phyloP scores from a whole-genome alignment of 2,797 vertebrate species.

The Acomys russatus region DNA sequence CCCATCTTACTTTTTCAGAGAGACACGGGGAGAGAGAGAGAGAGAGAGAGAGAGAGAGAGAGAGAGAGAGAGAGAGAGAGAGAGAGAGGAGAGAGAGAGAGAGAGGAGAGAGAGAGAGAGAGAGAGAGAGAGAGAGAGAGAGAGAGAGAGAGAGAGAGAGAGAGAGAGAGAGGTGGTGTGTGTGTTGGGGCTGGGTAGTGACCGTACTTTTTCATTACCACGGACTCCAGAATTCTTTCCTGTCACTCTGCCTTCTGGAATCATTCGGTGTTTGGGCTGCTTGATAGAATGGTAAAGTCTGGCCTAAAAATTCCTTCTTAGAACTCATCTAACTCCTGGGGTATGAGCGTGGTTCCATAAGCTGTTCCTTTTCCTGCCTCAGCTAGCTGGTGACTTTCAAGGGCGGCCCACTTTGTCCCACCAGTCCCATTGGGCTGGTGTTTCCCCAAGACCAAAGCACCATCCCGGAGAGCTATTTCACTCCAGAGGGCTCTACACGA shows the following conservation, averaged over 20 bases:
- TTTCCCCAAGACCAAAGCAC: too few relatives aligned
- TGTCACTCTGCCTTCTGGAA: background rate
- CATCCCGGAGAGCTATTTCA: background rate
- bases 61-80: too few relatives aligned
- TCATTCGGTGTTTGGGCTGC: background rate
- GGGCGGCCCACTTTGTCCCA: background rate
- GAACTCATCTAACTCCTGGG: background rate
- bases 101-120: too few relatives aligned
- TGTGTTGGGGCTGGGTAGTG: background rate
- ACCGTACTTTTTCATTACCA: too few relatives aligned
- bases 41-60: too few relatives aligned
- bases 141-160: too few relatives aligned
- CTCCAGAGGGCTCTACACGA: background rate
- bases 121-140: too few relatives aligned
- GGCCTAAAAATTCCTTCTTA: background rate
- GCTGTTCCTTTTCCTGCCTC: background rate
- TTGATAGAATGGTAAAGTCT: background rate
- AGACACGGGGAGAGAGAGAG: too few relatives aligned
- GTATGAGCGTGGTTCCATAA: background rate
- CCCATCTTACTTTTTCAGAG: background rate
- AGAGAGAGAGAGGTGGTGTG: background rate
- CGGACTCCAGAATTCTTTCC: background rate
- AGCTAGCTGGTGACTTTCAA: background rate
- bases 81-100: too few relatives aligned
- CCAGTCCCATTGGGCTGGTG: background rate